Evolutionary conservation across 2,888 invertebrate species (phyloP).

Genomic region (Anarsia innoxiella): DNA sequence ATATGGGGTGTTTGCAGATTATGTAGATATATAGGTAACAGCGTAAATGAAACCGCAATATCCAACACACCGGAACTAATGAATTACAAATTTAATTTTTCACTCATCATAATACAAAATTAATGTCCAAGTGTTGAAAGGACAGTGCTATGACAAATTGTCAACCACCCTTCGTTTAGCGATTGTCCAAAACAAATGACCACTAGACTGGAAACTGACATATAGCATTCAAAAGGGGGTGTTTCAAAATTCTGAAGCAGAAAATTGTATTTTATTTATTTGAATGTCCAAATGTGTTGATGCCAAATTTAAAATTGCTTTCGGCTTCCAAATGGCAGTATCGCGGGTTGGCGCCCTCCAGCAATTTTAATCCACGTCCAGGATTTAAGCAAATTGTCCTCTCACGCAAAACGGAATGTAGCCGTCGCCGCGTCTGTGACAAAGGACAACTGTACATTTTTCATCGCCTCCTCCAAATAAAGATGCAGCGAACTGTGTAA

Average conservation of each 20-base stretch:
- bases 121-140: background rate
- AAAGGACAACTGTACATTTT: constrained; percentile 38
- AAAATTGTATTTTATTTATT: too few species aligned
- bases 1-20: too few species aligned
- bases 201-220: constrained; percentile 28
- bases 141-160: constrained; percentile 18
- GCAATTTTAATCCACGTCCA: constrained; percentile 50
- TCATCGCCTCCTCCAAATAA: constrained; percentile 41
- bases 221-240: too few species aligned
- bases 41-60: too few species aligned
- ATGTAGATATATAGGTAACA: too few species aligned
- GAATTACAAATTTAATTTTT: background rate
- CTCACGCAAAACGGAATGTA: constrained; percentile 49
- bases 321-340: constrained; percentile 34
- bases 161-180: constrained; percentile 8
- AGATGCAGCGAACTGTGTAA: constrained; percentile 52
- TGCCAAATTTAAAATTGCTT: background rate
- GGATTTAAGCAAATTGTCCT: constrained; percentile 46
- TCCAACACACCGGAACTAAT: too few species aligned
- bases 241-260: too few species aligned
- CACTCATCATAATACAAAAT: background rate
- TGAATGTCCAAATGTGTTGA: too few species aligned
- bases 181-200: constrained; percentile 26
- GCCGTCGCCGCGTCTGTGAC: constrained; percentile 24
- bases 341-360: constrained; percentile 34